Conservation (phyloP, 2,797 vertebrate species). For the Sandelia bainsii region DNA sequence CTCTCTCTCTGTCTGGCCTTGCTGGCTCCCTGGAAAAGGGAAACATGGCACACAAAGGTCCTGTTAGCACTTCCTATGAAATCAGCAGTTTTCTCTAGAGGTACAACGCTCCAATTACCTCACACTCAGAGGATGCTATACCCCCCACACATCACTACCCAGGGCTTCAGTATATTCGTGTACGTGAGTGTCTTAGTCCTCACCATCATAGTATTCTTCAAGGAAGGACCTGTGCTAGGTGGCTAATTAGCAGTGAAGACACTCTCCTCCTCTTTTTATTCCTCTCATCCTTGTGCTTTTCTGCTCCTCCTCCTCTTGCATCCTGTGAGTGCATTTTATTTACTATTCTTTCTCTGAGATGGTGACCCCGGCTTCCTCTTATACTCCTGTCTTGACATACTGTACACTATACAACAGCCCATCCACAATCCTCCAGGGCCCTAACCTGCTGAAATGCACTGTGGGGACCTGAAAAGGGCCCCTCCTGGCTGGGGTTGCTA, state of each 20-base stretch:
- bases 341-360: conserved; percentile 65
- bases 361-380: conserved; percentile 64
- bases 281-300: conserved; percentile 93
- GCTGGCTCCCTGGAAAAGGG: conserved; percentile 96
- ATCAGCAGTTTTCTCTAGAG: conserved; percentile 99
- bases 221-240: conserved; percentile 90
- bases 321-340: conserved; percentile 75
- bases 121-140: conserved; percentile 91
- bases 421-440: conserved; percentile 35
- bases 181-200: conserved; percentile 65
- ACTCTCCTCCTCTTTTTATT: conserved; percentile 86
- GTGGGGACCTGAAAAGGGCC: conserved; percentile 54
- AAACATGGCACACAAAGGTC: conserved; percentile 99
- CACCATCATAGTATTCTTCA: conserved; percentile 92
- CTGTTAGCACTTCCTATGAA: conserved; percentile 99
- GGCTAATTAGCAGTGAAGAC: conserved; percentile 99
- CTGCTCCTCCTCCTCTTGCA: conserved; percentile 82
- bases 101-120: conserved; percentile 99
- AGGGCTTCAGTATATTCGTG: conserved; percentile 60
- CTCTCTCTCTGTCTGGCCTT: conserved; percentile 74
- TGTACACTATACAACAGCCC: conserved; percentile 56
- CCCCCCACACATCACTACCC: conserved; percentile 69
- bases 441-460: conserved; percentile 33
- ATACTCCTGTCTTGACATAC: conserved; percentile 61
- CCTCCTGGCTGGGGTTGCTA: conserved; percentile 53